phyloP scores from a whole-genome alignment of 2,888 invertebrate genomes.

The Eupithecia subfuscata region DNA sequence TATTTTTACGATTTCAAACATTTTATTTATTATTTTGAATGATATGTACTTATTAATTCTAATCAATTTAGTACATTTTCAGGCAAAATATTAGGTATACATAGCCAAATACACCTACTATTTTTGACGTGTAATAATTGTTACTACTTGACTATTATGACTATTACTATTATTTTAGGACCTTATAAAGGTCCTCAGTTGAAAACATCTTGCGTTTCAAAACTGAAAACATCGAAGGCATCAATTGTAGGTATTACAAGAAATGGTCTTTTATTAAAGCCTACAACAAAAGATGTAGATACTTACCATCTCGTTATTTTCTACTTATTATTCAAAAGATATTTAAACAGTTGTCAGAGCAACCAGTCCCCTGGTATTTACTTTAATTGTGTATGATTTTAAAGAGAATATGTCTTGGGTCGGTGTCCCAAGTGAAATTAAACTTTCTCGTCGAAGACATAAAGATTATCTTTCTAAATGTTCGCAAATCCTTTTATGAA shows the following conservation, averaged over 20 bases:
- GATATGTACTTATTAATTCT: too few relatives aligned
- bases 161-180: too few relatives aligned
- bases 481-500: conserved; percentile 1
- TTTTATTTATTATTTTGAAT: too few relatives aligned
- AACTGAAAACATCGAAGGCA: background rate
- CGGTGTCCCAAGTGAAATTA: background rate
- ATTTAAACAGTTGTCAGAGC: conserved; percentile 1
- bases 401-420: background rate
- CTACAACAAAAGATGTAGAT: background rate
- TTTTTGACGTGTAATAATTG: too few relatives aligned
- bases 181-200: background rate
- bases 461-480: background rate
- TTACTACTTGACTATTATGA: too few relatives aligned
- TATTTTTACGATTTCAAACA: too few relatives aligned
- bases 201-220: background rate
- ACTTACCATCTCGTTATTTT: background rate
- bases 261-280: background rate
- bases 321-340: conserved; percentile 7
- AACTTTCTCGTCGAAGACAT: background rate
- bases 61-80: too few relatives aligned
- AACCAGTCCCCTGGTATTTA: background rate
- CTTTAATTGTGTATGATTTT: background rate
- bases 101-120: too few relatives aligned
- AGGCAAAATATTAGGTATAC: too few relatives aligned
- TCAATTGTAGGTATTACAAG: background rate